Base-by-base conservation (phyloP, 2,797 vertebrate genomes). In the Emydoidea blandingii region DNA sequence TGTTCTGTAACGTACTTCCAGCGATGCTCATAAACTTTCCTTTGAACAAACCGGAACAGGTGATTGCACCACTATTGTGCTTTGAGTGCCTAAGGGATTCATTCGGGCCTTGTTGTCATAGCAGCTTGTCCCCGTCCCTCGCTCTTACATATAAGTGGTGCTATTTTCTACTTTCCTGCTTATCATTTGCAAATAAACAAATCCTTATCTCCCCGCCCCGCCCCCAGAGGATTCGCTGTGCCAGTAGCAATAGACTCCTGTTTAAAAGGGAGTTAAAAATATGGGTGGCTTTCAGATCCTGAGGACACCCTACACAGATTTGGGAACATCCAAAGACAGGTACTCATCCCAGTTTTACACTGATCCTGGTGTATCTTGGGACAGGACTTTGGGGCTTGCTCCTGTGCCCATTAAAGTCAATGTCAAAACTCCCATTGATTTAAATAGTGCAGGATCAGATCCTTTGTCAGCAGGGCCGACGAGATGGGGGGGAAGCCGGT, bases 51-150 rank as follows among this genome's bases (percentile, higher is more conserved):
- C 1, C 0, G 79, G 83, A 95, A 94, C 93, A 97, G 94, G 95
- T 96, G 95, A 95, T 95, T 94, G 86, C 86, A 91, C 94, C 94
- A 93, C 92, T 94, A 89, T 92, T 91, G 95, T 92, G 94, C 93
- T 94, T 96, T 84, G 92, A 86, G 95, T 94, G 86, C 91, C 92
- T 83, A 91, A 81, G 80, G 96, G 95, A 97, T 96, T 96, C 97
- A 93, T 74, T 85, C 86, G 87, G 85, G 91, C 86, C 90, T 87
- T 92, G 94, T 95, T 97, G 95, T 96, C 95, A 94, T 95, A 97
- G 96, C 96, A 97, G 97, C 95, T 8, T 68, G 89, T 74, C 91
- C 86, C 80, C 90, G 19, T 21, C 11, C 0, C 0, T 1, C 84
- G 87, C 94, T 96, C 2, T 0, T 59, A 47, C 37, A 0, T 44